A percentile compares a stretch with the other conserved stretches of the same genome.
These are phyloP conservation scores for Araneus ventricosus DNA, from an alignment of 1,140 invertebrate species.

Conservation along the genomic window DNA sequence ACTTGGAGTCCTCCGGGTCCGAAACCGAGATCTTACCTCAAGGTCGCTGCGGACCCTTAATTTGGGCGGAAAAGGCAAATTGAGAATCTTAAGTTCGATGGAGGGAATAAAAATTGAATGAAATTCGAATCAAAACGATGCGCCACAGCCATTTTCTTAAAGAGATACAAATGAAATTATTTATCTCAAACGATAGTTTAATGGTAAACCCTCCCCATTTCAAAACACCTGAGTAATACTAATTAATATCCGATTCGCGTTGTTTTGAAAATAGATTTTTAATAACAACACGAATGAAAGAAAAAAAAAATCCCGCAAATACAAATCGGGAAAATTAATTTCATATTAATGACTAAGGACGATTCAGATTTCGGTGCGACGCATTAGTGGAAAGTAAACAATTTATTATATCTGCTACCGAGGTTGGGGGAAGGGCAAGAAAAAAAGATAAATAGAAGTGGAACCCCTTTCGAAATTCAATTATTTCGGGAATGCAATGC, in stretches of 20 bases:
- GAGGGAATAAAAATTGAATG: too few relatives aligned
- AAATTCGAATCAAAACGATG: too few relatives aligned
- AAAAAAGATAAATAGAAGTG: not conserved
- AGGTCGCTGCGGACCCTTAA: too few relatives aligned
- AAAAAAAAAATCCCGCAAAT: not conserved
- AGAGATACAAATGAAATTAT: not conserved
- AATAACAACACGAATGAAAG: not conserved
- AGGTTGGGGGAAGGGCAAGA: not conserved
- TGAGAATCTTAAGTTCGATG: too few relatives aligned
- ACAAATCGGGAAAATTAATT: not conserved
- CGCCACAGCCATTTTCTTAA: too few relatives aligned
- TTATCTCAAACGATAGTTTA: not conserved
- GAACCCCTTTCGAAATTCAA: not conserved
- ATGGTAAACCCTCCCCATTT: not conserved
- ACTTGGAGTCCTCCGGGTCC: too few relatives aligned
- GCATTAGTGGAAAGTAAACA: not conserved
- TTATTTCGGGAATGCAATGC: constrained; percentile 17
- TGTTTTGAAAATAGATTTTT: not conserved
- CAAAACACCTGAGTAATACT: not conserved
- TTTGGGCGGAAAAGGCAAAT: too few relatives aligned
- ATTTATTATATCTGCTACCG: not conserved
- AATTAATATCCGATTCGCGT: not conserved
- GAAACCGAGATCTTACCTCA: too few relatives aligned
- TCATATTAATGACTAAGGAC: constrained; percentile 2
- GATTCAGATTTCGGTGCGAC: not conserved